Conservation (phyloP, 2,113 vertebrate genomes). For the Oceanodroma tethys region DNA sequence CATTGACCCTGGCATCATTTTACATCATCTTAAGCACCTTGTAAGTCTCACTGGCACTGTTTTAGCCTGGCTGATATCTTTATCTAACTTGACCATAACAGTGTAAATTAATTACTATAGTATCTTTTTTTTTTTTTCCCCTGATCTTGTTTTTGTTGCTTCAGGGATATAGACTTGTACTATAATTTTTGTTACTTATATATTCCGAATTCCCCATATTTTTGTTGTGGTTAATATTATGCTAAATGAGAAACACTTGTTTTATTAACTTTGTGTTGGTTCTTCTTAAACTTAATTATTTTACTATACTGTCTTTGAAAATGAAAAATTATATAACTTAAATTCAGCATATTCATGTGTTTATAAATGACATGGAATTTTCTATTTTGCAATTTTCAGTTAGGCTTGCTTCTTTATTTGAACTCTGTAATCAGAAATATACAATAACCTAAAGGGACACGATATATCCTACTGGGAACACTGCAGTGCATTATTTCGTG, state of each 20-base stretch:
- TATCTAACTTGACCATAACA: not conserved
- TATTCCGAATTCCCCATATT: not conserved
- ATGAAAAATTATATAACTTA: not conserved
- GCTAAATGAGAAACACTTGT: not conserved
- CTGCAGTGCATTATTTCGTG: not conserved
- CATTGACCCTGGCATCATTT: slow-evolving; percentile 29
- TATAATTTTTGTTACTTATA: not conserved
- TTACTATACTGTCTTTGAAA: not conserved
- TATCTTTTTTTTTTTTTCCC: not conserved
- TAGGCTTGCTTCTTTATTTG: not conserved
- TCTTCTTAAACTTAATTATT: not conserved
- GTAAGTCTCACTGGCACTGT: not conserved
- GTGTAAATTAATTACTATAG: not conserved
- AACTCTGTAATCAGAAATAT: not conserved
- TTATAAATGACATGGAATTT: not conserved
- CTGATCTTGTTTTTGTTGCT: not conserved
- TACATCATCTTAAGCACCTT: slow-evolving; percentile 8
- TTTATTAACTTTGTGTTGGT: not conserved
- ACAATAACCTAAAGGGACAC: not conserved
- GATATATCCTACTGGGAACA: not conserved
- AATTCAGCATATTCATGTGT: not conserved
- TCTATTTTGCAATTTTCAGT: not conserved
- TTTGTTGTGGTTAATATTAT: not conserved
- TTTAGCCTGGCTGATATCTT: not conserved
- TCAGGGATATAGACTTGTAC: not conserved